Conservation (phyloP, 2,113 vertebrate species). For the Anarrhichthys ocellatus region DNA sequence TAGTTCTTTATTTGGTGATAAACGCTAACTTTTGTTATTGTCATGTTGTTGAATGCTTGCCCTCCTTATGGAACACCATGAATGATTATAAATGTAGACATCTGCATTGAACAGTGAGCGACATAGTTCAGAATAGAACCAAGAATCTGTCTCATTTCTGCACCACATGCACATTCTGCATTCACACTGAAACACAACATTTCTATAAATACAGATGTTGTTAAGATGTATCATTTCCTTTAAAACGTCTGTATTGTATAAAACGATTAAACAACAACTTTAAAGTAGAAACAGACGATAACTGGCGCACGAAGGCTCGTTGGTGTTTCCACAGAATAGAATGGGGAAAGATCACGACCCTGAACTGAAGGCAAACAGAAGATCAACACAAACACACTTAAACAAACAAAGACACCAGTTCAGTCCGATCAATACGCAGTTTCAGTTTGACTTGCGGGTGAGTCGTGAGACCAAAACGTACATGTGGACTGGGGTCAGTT, state of each 20-base stretch:
- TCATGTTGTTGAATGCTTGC: not conserved
- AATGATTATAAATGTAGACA: not conserved
- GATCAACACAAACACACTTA: constrained; percentile 56
- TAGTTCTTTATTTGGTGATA: constrained; percentile 21
- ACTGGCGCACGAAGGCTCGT: not conserved
- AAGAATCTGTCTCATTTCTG: not conserved
- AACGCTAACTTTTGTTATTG: constrained; percentile 12
- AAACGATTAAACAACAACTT: not conserved
- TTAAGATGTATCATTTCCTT: not conserved
- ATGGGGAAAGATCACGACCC: constrained; percentile 46
- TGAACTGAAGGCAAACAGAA: constrained; percentile 67
- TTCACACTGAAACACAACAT: not conserved
- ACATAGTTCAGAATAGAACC: not conserved
- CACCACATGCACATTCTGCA: not conserved
- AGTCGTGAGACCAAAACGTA: not conserved
- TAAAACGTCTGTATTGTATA: not conserved
- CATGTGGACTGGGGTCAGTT: constrained; percentile 1
- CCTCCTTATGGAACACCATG: not conserved
- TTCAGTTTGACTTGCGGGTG: not conserved
- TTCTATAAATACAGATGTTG: not conserved
- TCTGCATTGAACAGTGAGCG: not conserved
- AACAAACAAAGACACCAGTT: constrained; percentile 49
- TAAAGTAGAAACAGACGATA: not conserved
- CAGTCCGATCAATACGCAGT: constrained; percentile 28
- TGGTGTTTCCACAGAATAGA: not conserved